Base-by-base conservation (phyloP, 2,797 vertebrate species). In the Gymnodraco acuticeps region DNA sequence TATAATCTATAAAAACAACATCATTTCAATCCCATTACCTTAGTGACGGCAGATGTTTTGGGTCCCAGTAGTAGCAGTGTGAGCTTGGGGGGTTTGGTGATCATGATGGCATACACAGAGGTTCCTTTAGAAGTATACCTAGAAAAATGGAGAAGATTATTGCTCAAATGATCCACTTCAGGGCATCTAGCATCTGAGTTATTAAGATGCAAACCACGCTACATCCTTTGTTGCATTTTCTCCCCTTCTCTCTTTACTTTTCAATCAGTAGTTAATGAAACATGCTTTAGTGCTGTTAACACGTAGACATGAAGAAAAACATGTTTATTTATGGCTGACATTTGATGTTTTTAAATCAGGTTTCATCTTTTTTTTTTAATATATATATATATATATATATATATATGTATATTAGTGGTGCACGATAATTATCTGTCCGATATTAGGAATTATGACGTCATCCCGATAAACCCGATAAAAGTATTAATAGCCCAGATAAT, bases 81-180 rank as follows among this genome's bases (percentile, higher is more conserved):
- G 11, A 74, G 72, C 46, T 87, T 68, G 20, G 1, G 64, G 51
- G 97, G 98, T 93, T 94, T 96, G 19, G 66, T 16, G 27, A 95
- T 89, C 54, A 99, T 92, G 86, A 95, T 94, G 52, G 95, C 96
- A 52, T 97, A 99, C 27, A 98, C 94, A 8, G 48, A 38, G 0
- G 71, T n/a, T 16, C 72, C 94, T 88, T 95, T 97, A 42, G 94
- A 93, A 10, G 97, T 99, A 88, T 96, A 99, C 96, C 98, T 99
- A 64, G 2, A 85, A 69, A 42, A 46, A 20, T 33, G 41, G 62
- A 38, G 78, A 20, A 3, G 12, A 53, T 0, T 48, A 23, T 9
- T 20, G 16, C 10, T 47, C 27, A 4, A 68, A 10, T 15, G 17
- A 33, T 45, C 20, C 11, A 42, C 38, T 38, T 46, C 1, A 51